Base-by-base conservation (phyloP, 1,140 invertebrate genomes). In the Amphibalanus amphitrite region DNA sequence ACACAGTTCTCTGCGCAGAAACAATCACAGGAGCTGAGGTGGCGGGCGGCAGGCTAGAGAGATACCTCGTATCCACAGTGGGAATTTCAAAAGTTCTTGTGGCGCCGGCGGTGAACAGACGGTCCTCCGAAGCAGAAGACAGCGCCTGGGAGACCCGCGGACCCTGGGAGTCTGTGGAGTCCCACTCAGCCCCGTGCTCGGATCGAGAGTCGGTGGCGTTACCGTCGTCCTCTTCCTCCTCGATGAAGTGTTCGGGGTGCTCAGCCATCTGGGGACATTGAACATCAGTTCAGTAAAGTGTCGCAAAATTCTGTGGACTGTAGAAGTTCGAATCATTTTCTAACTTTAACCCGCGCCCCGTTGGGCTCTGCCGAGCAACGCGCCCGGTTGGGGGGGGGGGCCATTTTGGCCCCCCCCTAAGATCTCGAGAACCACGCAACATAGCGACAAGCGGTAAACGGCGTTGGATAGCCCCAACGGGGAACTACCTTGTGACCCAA, bases 61-160 rank as follows among this genome's bases (percentile, higher is more conserved):
- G 47, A 20, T 23, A 20, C 10, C 47, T 8, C 47, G 47, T 59
- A 20, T 59, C 47, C 6, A 59, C 47, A 20, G 47, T 59, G 1
- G 47, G 47, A 59, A 59, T 59, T 59, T 59, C 47, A 59, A 59
- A 59, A 59, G 47, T 59, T 59, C 47, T 59, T 59, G 47, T 59
- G 47, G 47, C 47, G 47, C 47, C 47, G 47, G 47, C 47, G 1
- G 47, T 59, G 17, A 59, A 59, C 47, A 20, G 47, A 3, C 47
- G 47, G 13, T 59, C 47, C 1, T 59, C 47, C 10, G 13, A 59
- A 13, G 47, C 47, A 59, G 47, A 59, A 59, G 47, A 59, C 47
- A n/a, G 20, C 47, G 20, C 47, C 23, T 1, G 47, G 47, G 47
- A 59, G 47, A 20, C 47, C 10, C 20, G 47, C 47, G 3, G 47